Percentiles rank a stretch among this genome's conserved stretches.
Evolutionary conservation across 2,113 vertebrate genomes (phyloP).

Genomic region (Emydura subglobosa): DNA sequence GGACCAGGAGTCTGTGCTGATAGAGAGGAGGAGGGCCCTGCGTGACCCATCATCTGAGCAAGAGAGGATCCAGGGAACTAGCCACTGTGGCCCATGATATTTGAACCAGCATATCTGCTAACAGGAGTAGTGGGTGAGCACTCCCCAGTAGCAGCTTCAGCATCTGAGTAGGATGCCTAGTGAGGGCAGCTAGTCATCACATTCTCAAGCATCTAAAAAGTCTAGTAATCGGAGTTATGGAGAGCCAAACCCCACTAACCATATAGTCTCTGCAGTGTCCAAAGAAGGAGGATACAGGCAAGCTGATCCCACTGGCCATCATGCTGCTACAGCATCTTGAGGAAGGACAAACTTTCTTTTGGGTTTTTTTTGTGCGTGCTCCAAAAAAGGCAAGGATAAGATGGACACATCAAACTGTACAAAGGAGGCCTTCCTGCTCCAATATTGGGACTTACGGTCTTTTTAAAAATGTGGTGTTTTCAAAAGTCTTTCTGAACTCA

Average conservation of each 20-base stretch:
- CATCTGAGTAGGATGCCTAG: accelerated
- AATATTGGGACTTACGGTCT: neutral
- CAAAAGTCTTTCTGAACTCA: neutral
- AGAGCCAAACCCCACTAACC: neutral
- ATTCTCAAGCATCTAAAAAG: neutral
- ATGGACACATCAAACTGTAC: neutral
- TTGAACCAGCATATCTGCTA: accelerated
- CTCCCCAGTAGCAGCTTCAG: accelerated
- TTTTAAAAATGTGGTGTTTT: neutral
- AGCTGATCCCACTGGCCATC: neutral
- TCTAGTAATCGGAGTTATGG: neutral
- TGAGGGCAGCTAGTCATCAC: neutral
- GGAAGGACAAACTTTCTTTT: neutral
- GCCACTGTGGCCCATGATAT: accelerated
- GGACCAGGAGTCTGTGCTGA: neutral
- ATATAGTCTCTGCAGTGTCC: neutral
- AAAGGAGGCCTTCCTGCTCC: neutral
- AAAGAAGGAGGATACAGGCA: neutral
- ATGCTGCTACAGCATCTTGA: neutral
- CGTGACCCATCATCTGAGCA: neutral
- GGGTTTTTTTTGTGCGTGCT: neutral
- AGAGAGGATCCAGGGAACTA: neutral
- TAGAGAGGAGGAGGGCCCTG: neutral
- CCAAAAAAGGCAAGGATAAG: neutral
- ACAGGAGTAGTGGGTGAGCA: neutral